phyloP scores from a whole-genome alignment of 2,113 vertebrate genomes.

The Nothocercus julius region DNA sequence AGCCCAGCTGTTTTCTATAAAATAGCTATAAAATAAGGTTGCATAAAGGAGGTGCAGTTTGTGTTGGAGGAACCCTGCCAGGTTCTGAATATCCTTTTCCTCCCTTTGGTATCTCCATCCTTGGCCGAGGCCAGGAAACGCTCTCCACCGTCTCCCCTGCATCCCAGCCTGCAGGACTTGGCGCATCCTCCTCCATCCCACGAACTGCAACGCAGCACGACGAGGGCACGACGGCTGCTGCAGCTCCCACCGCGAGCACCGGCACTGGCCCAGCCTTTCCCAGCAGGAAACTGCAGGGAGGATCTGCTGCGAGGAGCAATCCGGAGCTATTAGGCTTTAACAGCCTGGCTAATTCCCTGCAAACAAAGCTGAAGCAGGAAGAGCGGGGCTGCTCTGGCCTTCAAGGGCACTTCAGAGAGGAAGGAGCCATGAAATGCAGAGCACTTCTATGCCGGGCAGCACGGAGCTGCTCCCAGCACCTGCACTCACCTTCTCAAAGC shows the following conservation, averaged over 20 bases:
- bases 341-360: background rate
- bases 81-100: background rate
- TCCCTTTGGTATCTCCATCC: background rate
- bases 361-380: background rate
- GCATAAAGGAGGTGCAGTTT: background rate
- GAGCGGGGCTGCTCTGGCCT: background rate
- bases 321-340: background rate
- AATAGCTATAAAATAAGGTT: background rate
- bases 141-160: background rate
- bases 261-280: background rate
- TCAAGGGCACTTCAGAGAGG: background rate
- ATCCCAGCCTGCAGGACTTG: background rate
- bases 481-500: background rate
- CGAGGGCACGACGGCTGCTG: background rate
- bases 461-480: background rate
- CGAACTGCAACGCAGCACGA: accelerated
- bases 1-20: background rate
- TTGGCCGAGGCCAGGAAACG: background rate
- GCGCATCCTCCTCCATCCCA: background rate
- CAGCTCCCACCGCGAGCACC: background rate
- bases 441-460: background rate
- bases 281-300: background rate
- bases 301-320: background rate
- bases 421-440: background rate
- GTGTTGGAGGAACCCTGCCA: background rate